A percentile compares a stretch with the other conserved stretches of the same genome.
phyloP scores from a whole-genome alignment of 2,888 invertebrate genomes.

The Drosophila picticornis region DNA sequence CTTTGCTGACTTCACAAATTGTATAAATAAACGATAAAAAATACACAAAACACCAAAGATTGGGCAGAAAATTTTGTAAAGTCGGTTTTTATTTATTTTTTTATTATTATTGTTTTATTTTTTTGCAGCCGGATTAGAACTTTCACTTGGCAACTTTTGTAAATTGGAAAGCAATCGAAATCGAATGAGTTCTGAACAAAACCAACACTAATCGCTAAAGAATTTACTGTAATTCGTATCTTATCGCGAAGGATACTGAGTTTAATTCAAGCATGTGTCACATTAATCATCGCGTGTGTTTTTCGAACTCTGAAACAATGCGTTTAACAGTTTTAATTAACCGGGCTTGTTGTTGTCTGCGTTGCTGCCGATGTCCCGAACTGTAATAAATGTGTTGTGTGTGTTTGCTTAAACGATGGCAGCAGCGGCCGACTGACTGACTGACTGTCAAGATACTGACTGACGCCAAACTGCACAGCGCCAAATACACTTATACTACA shows the following conservation, averaged over 20 bases:
- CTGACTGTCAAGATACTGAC: slow-evolving; percentile 69
- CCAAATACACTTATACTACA: slow-evolving; percentile 37
- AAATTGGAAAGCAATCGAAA: slow-evolving; percentile 47
- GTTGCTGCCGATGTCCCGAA: neutral
- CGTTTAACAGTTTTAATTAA: slow-evolving; percentile 47
- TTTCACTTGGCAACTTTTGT: slow-evolving; percentile 59
- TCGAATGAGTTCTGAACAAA: slow-evolving; percentile 4
- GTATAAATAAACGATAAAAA: slow-evolving; percentile 51
- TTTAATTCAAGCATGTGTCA: slow-evolving; percentile 23
- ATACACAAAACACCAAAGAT: slow-evolving; percentile 17
- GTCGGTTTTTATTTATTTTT: slow-evolving; percentile 2
- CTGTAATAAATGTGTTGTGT: neutral
- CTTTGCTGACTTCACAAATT: slow-evolving; percentile 33
- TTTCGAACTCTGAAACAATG: slow-evolving; percentile 37
- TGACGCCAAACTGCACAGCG: slow-evolving; percentile 25
- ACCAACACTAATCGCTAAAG: neutral
- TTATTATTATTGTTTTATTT: neutral
- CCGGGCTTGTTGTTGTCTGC: slow-evolving; percentile 2
- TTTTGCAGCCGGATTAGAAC: slow-evolving; percentile 73
- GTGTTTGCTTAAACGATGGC: slow-evolving; percentile 32
- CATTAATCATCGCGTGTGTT: slow-evolving; percentile 30
- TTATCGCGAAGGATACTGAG: slow-evolving; percentile 3
- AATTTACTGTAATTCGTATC: neutral
- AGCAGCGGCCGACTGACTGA: slow-evolving; percentile 20
- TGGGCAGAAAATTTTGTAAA: slow-evolving; percentile 43